Conservation (phyloP, 2,113 vertebrate genomes). For the Oceanites oceanicus region DNA sequence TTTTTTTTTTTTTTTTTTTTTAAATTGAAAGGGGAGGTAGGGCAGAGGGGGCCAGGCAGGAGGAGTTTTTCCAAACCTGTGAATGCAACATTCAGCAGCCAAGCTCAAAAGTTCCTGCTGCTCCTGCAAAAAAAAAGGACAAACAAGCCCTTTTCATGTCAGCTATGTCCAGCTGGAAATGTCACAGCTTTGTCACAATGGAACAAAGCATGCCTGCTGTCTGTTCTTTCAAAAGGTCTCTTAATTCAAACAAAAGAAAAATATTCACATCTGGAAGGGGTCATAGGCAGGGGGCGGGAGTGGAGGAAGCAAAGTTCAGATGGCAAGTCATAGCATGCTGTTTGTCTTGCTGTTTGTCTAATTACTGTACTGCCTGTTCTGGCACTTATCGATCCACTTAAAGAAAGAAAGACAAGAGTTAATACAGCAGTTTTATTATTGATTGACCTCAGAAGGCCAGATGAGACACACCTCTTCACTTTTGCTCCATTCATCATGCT, state of each 20-base stretch:
- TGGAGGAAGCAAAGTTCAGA: slow-evolving; percentile 39
- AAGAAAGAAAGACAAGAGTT: slow-evolving; percentile 18
- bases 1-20: neutral
- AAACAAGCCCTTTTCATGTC: slow-evolving; percentile 52
- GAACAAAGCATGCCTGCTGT: slow-evolving; percentile 34
- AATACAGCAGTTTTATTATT: slow-evolving; percentile 18
- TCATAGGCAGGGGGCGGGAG: neutral
- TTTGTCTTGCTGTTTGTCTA: neutral
- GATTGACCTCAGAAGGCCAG: neutral
- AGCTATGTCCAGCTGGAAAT: slow-evolving; percentile 52
- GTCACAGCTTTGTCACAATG: slow-evolving; percentile 29
- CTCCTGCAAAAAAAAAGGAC: slow-evolving; percentile 51
- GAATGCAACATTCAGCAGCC: slow-evolving; percentile 54
- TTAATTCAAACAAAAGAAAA: slow-evolving; percentile 59
- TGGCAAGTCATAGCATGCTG: neutral
- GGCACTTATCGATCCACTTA: neutral
- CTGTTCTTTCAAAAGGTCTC: slow-evolving; percentile 47
- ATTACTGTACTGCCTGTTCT: slow-evolving; percentile 7
- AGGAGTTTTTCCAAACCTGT: slow-evolving; percentile 37
- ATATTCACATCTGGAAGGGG: slow-evolving; percentile 60
- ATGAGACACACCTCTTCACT: slow-evolving; percentile 5
- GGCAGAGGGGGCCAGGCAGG: neutral
- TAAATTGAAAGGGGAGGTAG: neutral
- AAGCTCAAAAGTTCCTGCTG: slow-evolving; percentile 63
- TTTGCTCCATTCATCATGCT: neutral